Conservation (phyloP, 1,140 invertebrate species). For the Dreissena polymorpha region DNA sequence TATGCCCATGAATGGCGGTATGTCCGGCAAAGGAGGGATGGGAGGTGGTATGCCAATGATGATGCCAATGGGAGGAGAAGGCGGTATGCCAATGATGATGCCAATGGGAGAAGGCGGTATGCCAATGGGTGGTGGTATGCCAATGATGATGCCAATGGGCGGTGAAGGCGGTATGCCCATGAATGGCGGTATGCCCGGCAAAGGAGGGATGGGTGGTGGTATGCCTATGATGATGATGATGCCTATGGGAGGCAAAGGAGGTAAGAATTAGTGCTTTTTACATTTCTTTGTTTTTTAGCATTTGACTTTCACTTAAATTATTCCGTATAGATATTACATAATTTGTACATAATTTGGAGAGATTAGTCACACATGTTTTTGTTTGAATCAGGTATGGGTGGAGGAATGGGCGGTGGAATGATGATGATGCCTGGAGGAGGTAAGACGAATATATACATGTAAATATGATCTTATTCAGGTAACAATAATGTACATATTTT, state of each 20-base stretch:
- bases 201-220: slow-evolving; percentile 11
- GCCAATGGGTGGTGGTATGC: slow-evolving; percentile 25
- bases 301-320: too few relatives aligned
- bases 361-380: too few relatives aligned
- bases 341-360: too few relatives aligned
- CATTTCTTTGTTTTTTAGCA: too few relatives aligned
- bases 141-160: slow-evolving; percentile 26
- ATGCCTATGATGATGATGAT: slow-evolving; percentile 18
- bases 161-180: slow-evolving; percentile 10
- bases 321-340: too few relatives aligned
- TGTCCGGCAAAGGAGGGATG: not conserved
- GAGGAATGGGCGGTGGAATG: slow-evolving; percentile 45
- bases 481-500: too few relatives aligned
- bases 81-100: slow-evolving; percentile 18
- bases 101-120: slow-evolving; percentile 1
- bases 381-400: slow-evolving; percentile 28
- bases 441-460: not conserved
- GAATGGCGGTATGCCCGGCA: slow-evolving; percentile 12
- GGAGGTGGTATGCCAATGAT: slow-evolving; percentile 37
- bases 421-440: slow-evolving; percentile 20
- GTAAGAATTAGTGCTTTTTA: not conserved
- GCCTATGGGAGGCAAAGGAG: not conserved
- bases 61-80: not conserved
- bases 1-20: slow-evolving; percentile 21
- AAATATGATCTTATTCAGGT: too few relatives aligned